Conservation (phyloP, 1,140 invertebrate species). For the Drosophila aff. region DNA sequence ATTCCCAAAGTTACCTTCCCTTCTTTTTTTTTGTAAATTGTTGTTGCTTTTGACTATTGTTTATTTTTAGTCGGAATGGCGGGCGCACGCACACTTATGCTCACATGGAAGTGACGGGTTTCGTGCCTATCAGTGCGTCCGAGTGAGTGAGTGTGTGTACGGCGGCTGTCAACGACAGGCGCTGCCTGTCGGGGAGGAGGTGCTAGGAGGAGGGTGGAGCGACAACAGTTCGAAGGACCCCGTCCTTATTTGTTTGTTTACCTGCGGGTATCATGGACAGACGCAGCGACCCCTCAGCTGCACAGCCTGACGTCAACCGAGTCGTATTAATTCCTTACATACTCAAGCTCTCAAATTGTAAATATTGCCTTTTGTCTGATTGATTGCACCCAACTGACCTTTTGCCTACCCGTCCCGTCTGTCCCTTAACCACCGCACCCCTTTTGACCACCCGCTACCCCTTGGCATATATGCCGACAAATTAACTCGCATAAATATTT, state of each 20-base stretch:
- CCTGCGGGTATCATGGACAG: slow-evolving; percentile 53
- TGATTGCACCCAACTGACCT: slow-evolving; percentile 54
- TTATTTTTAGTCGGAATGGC: slow-evolving; percentile 71
- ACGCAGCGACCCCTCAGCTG: slow-evolving; percentile 12
- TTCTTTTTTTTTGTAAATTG: slow-evolving; percentile 28
- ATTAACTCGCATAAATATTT: slow-evolving; percentile 82
- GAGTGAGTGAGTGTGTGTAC: slow-evolving; percentile 33
- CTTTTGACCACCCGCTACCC: background rate
- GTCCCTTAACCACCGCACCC: background rate
- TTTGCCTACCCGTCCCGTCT: no score
- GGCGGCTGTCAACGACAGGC: slow-evolving; percentile 64
- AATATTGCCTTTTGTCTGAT: slow-evolving; percentile 79
- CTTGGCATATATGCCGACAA: slow-evolving; percentile 61
- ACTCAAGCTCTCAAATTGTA: slow-evolving; percentile 64
- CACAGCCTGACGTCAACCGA: slow-evolving; percentile 41
- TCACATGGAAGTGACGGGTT: slow-evolving; percentile 48
- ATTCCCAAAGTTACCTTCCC: background rate
- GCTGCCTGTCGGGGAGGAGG: slow-evolving; percentile 5
- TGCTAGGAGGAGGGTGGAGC: background rate
- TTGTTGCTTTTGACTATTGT: slow-evolving; percentile 54
- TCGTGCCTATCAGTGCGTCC: slow-evolving; percentile 33
- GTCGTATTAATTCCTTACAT: slow-evolving; percentile 61
- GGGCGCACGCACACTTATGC: slow-evolving; percentile 32
- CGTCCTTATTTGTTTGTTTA: slow-evolving; percentile 52
- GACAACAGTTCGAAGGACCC: slow-evolving; percentile 32